Evolutionary conservation across 2,888 invertebrate genomes (phyloP), one percentile per base, ranked within the genome.

Genomic region (Charanyca ferruginea): DNA sequence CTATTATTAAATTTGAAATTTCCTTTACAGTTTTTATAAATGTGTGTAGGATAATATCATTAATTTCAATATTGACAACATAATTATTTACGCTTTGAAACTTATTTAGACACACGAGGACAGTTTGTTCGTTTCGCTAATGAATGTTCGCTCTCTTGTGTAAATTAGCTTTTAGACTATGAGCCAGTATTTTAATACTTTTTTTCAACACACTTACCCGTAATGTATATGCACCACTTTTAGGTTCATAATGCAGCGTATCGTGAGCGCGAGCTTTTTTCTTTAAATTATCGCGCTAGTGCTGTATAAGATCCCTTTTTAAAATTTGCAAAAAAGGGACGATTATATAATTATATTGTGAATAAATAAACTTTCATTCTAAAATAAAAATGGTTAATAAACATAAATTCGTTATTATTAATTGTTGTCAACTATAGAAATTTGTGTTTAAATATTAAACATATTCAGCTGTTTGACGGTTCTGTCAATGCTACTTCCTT

Each of bases 131-230:
- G 38, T 35, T 69, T 11, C 7, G 5, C 23, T 23, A 18, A 8
- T n/a, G 6, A 13, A 41, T 38, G 16, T 13, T 38, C 38, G 23
- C 16, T 35, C 8, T 42, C 20, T 35, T 64, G 20, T 35, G 16
- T 63, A 42, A 28, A 73, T 72, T n/a, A 13, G 22, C 18, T 49
- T 22, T 44, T 49, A 52, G 41, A 59, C 25, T 64, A 44, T 75
- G 65, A 42, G 55, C 65, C 80, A 69, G 64, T 76, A 59, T 62
- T 68, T 61, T 52, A 22, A 44, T 58, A 28, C 53, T 13, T 9
- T 52, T 48, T 57, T 47, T 38, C 38, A 16, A 38, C 38, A 35
- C 35, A 38, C 38, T 38, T 38, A 9, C 38, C 16, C 16, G 16
- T 38, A 16, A 16, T 16, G 4, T 38, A n/a, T n/a, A n/a, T n/a